Evolutionary conservation across 1,140 invertebrate species (phyloP).

Genomic region (Tetragonula clypearis): DNA sequence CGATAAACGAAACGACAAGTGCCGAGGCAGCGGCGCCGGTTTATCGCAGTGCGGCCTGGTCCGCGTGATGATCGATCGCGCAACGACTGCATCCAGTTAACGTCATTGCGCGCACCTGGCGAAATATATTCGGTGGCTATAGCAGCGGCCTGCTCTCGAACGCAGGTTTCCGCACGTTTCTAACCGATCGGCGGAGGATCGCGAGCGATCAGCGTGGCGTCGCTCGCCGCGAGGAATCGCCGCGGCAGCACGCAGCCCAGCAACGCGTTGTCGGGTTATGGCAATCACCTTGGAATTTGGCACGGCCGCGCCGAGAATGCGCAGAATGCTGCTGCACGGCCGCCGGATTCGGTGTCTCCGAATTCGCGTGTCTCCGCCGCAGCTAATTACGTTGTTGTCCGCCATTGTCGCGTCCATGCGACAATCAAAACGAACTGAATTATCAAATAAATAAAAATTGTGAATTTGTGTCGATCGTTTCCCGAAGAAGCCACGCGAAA

Average conservation of each 20-base stretch:
- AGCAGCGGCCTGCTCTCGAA: background rate
- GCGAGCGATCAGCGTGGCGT: no score
- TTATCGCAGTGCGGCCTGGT: conserved; percentile 50
- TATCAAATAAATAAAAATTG: no score
- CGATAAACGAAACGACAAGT: conserved; percentile 32
- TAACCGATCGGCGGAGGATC: background rate
- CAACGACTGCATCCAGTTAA: conserved; percentile 61
- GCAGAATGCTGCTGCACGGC: conserved; percentile 43
- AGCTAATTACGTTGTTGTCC: conserved; percentile 27
- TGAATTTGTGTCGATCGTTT: no score
- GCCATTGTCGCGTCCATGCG: conserved; percentile 2
- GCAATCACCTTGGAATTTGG: conserved; percentile 52
- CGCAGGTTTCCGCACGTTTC: no score
- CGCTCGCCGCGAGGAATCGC: background rate
- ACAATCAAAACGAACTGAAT: no score
- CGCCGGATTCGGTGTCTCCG: conserved; percentile 20
- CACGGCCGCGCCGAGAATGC: conserved; percentile 34
- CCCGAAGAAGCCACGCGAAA: no score
- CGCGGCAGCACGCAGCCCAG: background rate
- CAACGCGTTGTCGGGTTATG: conserved; percentile 44
- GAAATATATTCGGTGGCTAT: conserved; percentile 42
- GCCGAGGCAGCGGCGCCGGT: conserved; percentile 15
- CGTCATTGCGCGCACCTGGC: conserved; percentile 56
- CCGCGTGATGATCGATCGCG: conserved; percentile 62
- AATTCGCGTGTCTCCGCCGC: background rate